Conservation (phyloP, 37 sponge, comb jelly and placozoan genomes). For the Chondrilla cf. caribensis region DNA sequence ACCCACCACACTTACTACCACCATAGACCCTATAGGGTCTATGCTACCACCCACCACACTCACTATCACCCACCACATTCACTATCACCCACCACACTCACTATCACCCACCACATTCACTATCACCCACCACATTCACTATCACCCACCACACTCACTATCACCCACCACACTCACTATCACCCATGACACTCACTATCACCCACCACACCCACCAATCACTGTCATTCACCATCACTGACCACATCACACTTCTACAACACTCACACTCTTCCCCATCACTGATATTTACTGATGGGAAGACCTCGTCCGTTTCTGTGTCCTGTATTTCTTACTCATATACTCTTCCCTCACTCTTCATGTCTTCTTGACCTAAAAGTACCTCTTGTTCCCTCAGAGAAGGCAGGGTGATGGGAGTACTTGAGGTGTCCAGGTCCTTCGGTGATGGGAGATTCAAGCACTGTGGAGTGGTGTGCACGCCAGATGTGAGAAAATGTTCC, state of each 20-base stretch:
- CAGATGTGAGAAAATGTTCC: slow-evolving; percentile 54
- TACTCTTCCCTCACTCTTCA: slow-evolving; percentile 8
- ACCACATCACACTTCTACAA: background rate
- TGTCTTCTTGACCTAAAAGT: too few species aligned
- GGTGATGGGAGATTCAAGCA: slow-evolving; percentile 87
- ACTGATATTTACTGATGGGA: too few species aligned
- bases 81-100: background rate
- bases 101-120: background rate
- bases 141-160: background rate
- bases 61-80: background rate
- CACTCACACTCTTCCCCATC: background rate
- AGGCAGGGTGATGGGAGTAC: slow-evolving; percentile 75
- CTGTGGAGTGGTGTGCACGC: slow-evolving; percentile 73
- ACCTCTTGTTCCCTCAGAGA: slow-evolving; percentile 48
- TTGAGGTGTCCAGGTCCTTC: slow-evolving; percentile 86
- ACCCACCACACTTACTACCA: too few species aligned
- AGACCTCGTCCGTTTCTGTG: too few species aligned
- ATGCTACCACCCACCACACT: too few species aligned
- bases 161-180: too few species aligned
- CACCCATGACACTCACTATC: too few species aligned
- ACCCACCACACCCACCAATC: background rate
- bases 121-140: background rate
- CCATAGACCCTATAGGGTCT: too few species aligned
- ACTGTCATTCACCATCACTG: background rate
- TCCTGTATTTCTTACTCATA: background rate